Evolutionary conservation across 2,888 invertebrate species (phyloP).

Genomic region (Drosophila parthenogenetica): DNA sequence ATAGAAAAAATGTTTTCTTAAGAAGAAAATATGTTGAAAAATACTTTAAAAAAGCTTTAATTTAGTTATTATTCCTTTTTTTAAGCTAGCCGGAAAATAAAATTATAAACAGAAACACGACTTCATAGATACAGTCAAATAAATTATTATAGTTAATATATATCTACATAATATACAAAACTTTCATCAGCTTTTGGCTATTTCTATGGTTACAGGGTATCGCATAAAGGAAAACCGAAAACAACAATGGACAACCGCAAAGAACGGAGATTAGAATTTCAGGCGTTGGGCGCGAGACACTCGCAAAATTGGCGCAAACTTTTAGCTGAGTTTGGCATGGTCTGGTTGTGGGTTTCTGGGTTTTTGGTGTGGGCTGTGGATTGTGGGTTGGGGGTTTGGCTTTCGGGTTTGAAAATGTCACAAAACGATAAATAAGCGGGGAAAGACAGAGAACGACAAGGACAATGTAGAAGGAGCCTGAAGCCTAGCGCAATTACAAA

Average conservation of each 20-base stretch:
- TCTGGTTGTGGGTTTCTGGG: constrained; percentile 14
- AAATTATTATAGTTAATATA: neutral
- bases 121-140: neutral
- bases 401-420: constrained; percentile 66
- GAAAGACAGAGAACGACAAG: constrained; percentile 12
- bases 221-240: constrained; percentile 28
- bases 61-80: no score
- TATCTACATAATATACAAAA: neutral
- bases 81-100: no score
- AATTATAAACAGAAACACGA: no score
- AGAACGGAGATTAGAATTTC: constrained; percentile 74
- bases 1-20: no score
- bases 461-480: constrained; percentile 17
- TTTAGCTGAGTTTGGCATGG: constrained; percentile 33
- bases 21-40: no score
- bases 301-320: constrained; percentile 73
- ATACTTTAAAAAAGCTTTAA: no score
- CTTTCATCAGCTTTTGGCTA: neutral
- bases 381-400: neutral
- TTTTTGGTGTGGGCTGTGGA: constrained; percentile 10
- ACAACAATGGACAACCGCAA: constrained; percentile 55
- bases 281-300: constrained; percentile 55
- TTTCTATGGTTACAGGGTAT: constrained; percentile 17
- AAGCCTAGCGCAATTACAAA: constrained; percentile 22
- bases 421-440: constrained; percentile 74